Percentiles rank a stretch among this genome's conserved stretches.
phyloP scores from a whole-genome alignment of 2,113 vertebrate genomes.

The Paramisgurnus dabryanus region DNA sequence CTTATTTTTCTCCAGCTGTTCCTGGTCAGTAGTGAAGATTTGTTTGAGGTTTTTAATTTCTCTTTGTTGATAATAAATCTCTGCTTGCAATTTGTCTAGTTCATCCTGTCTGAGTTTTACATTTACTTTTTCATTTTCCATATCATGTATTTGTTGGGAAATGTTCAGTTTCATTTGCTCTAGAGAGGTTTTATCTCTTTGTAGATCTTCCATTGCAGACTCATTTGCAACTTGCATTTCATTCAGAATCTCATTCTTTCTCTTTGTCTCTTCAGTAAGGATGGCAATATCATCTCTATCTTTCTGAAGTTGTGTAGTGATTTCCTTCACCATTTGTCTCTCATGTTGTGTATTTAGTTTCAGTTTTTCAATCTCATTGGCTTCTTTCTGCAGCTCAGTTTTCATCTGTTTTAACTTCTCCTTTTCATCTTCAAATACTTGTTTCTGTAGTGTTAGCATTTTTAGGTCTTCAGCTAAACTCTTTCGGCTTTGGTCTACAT shows the following conservation, averaged over 20 bases:
- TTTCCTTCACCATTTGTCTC: neutral
- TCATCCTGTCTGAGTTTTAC: neutral
- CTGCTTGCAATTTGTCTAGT: no score
- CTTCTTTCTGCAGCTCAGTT: neutral
- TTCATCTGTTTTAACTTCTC: neutral
- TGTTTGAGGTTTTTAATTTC: no score
- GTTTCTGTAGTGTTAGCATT: neutral
- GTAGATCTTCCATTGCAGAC: neutral
- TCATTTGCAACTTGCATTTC: constrained; percentile 22
- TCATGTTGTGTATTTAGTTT: neutral
- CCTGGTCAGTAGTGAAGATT: no score
- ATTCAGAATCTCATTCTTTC: constrained; percentile 20
- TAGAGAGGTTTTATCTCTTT: neutral
- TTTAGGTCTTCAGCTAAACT: neutral
- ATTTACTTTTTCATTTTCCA: no score
- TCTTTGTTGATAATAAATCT: no score
- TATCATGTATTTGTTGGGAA: no score
- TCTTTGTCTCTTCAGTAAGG: constrained; percentile 1
- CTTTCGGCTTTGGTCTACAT: neutral
- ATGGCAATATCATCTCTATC: constrained; percentile 8
- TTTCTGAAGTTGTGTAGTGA: neutral
- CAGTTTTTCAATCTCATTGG: neutral
- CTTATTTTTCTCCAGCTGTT: no score
- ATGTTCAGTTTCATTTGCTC: neutral
- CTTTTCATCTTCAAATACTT: constrained; percentile 6